These are phyloP conservation scores for Pachypsylla venusta DNA, from an alignment of 1,140 invertebrate genomes.

Conservation along the genomic window DNA sequence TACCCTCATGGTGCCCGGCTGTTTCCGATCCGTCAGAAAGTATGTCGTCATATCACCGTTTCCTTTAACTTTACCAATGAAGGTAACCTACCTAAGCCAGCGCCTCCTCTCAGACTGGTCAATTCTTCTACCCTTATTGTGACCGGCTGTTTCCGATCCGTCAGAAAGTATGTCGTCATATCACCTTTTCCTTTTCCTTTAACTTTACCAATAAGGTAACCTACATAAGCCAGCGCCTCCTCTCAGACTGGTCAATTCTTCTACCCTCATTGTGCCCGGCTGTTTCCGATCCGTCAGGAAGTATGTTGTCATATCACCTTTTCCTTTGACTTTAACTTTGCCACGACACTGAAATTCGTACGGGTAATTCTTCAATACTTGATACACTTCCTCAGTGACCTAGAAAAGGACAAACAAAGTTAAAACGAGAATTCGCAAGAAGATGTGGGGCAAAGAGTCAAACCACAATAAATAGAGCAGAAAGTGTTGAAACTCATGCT, in stretches of 20 bases:
- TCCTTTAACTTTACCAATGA: conserved; percentile 87
- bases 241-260: conserved; percentile 32
- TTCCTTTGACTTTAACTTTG: conserved; percentile 81
- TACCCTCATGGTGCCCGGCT: conserved; percentile 38
- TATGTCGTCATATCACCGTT: conserved; percentile 91
- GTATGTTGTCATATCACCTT: conserved; percentile 87
- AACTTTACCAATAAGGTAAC: conserved; percentile 58
- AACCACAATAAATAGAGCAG: no score
- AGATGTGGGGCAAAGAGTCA: no score
- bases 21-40: conserved; percentile 56
- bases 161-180: conserved; percentile 83
- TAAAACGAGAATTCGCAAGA: no score
- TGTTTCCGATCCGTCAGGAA: conserved; percentile 58
- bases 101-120: conserved; percentile 22
- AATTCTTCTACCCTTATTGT: conserved; percentile 39
- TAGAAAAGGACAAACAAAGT: conserved; percentile 21
- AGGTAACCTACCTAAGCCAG: conserved; percentile 14
- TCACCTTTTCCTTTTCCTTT: conserved; percentile 88
- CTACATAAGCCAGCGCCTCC: conserved; percentile 15
- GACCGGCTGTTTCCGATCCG: conserved; percentile 44
- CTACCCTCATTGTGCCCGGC: conserved; percentile 38
- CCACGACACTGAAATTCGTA: conserved; percentile 69
- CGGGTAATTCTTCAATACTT: conserved; percentile 49
- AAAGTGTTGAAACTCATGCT: no score
- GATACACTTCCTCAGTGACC: conserved; percentile 69